Percentiles rank a stretch among this genome's conserved stretches.
These are phyloP conservation scores for Neoitamus cyanurus DNA, from an alignment of 2,888 invertebrate species.

Conservation along the genomic window DNA sequence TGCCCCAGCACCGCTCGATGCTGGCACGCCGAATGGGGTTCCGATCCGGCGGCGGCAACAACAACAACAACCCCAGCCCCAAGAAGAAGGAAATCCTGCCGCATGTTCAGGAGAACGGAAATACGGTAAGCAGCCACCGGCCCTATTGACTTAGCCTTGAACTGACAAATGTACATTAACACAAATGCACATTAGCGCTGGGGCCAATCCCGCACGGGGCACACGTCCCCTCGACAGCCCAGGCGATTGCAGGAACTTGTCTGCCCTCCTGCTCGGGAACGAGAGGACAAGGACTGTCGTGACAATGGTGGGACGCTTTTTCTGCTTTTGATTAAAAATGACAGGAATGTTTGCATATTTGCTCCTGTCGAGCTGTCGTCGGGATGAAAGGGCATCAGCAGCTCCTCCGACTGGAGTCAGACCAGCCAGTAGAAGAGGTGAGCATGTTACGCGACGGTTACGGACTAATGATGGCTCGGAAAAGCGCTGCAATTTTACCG, in stretches of 20 bases:
- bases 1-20: constrained; percentile 49
- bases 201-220: background rate
- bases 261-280: background rate
- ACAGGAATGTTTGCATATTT: background rate
- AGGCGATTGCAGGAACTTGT: too few relatives aligned
- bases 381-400: background rate
- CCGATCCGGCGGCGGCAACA: constrained; percentile 40
- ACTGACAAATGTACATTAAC: constrained; percentile 6
- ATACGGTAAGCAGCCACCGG: constrained; percentile 48
- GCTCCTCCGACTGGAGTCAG: background rate
- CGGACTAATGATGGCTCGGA: background rate
- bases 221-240: background rate
- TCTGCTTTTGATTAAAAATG: background rate
- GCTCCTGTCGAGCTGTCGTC: background rate
- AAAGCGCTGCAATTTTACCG: background rate
- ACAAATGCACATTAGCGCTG: background rate
- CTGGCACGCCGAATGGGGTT: constrained; percentile 52
- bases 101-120: constrained; percentile 53
- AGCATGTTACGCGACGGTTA: background rate
- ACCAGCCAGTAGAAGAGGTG: background rate
- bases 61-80: constrained; percentile 36
- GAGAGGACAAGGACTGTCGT: background rate
- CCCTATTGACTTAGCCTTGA: constrained; percentile 23
- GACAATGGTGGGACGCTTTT: background rate
- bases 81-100: constrained; percentile 49